Evolutionary conservation across 64 coral and sea anemone species (phyloP), one percentile per base, ranked within the genome.

Genomic region (Dendronephthya gigantea): DNA sequence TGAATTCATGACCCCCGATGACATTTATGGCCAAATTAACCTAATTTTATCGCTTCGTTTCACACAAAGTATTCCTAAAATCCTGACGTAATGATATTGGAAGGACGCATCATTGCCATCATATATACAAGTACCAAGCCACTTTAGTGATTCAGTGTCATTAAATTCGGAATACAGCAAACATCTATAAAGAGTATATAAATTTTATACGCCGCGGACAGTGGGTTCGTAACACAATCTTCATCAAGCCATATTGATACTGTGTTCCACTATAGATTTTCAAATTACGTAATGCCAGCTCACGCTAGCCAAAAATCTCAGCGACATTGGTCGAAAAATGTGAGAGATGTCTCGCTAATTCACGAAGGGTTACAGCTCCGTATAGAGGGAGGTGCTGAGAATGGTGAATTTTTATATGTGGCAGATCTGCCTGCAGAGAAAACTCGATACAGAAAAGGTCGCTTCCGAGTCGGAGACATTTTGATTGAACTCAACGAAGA

Each of bases 371-470:
- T 98, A 72, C 93, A 92, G 38, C 68, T 98, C 8, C 89, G 89
- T 6, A 85, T 98, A 10, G 95, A 91, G 37, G 95, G 95, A 55
- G 95, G 95, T 35, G 95, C 95, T 25, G 95, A 98, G 49, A 85
- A 93, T 59, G 95, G 92, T 17, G 92, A 98, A 82, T 98, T 98
- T 86, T 90, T 98, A 50, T 90, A 89, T 48, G 88, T 98, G n/a
- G 95, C 92, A 19, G 92, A 86, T 22, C 75, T 98, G 51, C 91
- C 84, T 35, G 85, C 91, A 39, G 90, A 98, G 2, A 91, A 91
- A 90, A 86, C 93, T 48, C 86, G 83, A 39, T 84, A 89, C 50
- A 98, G 88, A 50, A 91, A 93, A 34, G 95, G 95, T 27, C 93
- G 91, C 76, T 56, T 98, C 35, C 87, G 86, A 22, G 66, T 83